Percentiles rank a stretch among this genome's conserved stretches.
phyloP scores from a whole-genome alignment of 2,797 vertebrate genomes.

The Numenius phaeopus region DNA sequence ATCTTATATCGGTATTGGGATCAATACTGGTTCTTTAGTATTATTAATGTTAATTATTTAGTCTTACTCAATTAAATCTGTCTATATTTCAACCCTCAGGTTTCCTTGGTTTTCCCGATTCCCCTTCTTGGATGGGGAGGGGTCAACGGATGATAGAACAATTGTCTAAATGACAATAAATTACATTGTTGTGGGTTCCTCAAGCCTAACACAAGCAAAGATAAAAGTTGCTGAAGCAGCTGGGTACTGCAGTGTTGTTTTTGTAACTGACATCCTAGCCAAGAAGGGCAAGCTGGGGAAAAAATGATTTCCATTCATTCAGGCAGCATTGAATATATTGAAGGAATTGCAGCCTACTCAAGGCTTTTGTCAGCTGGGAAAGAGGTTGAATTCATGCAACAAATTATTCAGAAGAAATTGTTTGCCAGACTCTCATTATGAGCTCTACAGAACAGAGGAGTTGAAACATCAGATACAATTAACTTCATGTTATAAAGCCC shows the following conservation, averaged over 20 bases:
- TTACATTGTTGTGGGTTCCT: neutral
- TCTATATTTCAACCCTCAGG: neutral
- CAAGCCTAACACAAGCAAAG: neutral
- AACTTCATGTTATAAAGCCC: slow-evolving; percentile 38
- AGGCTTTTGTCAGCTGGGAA: neutral
- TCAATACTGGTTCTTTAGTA: neutral
- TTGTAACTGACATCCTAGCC: neutral
- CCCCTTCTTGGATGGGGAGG: neutral
- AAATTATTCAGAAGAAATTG: slow-evolving; percentile 47
- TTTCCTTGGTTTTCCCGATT: neutral
- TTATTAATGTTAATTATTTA: neutral
- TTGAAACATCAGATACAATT: slow-evolving; percentile 39
- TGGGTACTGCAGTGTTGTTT: neutral
- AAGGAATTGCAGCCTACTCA: neutral
- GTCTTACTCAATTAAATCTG: neutral
- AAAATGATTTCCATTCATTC: neutral
- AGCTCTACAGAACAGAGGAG: slow-evolving; percentile 27
- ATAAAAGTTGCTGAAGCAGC: neutral
- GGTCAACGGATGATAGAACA: neutral
- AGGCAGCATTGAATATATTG: neutral
- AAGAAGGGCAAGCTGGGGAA: neutral
- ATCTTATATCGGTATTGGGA: neutral
- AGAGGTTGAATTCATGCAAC: slow-evolving; percentile 27
- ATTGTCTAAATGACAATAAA: neutral
- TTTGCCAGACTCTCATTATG: slow-evolving; percentile 49